Conservation (phyloP, 2,888 invertebrate genomes). For the Tanypteryx hageni region DNA sequence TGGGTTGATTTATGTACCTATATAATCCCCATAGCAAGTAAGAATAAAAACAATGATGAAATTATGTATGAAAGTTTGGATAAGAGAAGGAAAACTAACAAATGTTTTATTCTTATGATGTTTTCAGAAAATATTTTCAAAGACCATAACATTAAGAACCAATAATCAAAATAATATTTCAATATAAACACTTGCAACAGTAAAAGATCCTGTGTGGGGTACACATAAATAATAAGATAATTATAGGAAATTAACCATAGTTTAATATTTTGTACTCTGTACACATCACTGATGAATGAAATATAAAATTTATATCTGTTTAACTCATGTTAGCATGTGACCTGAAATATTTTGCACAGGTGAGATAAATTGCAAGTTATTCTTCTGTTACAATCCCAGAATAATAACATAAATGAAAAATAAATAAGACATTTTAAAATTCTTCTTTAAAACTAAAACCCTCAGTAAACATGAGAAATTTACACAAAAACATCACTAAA, state of each 20-base stretch:
- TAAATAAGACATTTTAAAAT: conserved; percentile 43
- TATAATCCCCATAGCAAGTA: no score
- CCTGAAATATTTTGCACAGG: conserved; percentile 63
- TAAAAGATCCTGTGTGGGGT: no score
- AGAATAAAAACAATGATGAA: no score
- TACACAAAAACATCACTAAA: conserved; percentile 45
- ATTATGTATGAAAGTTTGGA: no score
- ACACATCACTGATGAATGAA: conserved; percentile 64
- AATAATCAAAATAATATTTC: no score
- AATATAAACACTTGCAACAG: no score
- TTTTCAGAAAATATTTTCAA: no score
- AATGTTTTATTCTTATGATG: no score
- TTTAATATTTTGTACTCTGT: conserved; percentile 64
- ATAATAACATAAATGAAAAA: conserved; percentile 51
- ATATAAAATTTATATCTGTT: conserved; percentile 63
- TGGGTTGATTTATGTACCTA: no score
- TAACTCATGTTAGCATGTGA: conserved; percentile 64
- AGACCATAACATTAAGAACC: no score
- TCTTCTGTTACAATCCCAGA: conserved; percentile 43
- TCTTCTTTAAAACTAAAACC: conserved; percentile 43
- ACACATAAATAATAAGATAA: neutral
- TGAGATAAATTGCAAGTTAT: conserved; percentile 52
- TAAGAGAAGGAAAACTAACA: no score
- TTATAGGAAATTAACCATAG: conserved; percentile 60
- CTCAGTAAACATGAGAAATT: conserved; percentile 15